A percentile compares a stretch with the other conserved stretches of the same genome.
These are phyloP conservation scores for Xerus inauris DNA, from an alignment of 2,113 vertebrate genomes.

Conservation along the genomic window DNA sequence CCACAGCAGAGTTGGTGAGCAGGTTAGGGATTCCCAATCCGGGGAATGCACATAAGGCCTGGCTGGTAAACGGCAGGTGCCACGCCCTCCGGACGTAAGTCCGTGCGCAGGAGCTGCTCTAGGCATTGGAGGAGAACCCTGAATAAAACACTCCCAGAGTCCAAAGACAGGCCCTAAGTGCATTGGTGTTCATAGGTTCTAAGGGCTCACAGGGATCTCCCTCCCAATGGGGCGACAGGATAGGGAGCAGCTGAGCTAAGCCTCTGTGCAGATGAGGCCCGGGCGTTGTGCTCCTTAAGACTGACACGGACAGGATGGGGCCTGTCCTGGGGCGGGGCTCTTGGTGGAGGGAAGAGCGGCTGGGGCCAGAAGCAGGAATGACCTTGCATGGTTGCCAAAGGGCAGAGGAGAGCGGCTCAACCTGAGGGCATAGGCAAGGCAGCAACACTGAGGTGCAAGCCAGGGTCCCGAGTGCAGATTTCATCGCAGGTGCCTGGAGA, in stretches of 20 bases:
- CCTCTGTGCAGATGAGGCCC: too few species aligned
- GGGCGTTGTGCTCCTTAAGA: too few species aligned
- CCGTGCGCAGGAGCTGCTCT: not conserved
- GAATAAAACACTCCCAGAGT: not conserved
- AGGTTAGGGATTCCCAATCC: not conserved
- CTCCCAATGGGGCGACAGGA: not conserved
- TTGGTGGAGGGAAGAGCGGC: not conserved
- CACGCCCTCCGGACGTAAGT: too few species aligned
- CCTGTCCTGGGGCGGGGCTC: not conserved
- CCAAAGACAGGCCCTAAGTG: not conserved
- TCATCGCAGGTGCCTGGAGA: not conserved
- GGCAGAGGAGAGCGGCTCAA: not conserved
- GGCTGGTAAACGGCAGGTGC: not conserved
- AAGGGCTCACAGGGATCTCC: too few species aligned
- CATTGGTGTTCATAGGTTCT: fast-evolving
- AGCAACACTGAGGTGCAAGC: fast-evolving
- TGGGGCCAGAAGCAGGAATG: fast-evolving
- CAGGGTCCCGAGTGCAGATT: not conserved
- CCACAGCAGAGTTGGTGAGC: not conserved
- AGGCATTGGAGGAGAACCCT: too few species aligned
- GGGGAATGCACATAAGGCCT: not conserved
- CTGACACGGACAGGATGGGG: not conserved
- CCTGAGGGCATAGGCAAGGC: fast-evolving
- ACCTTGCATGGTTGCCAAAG: not conserved
- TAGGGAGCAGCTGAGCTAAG: not conserved